Evolutionary conservation across 2,113 vertebrate genomes (phyloP).

Genomic region (Crotalus viridis): DNA sequence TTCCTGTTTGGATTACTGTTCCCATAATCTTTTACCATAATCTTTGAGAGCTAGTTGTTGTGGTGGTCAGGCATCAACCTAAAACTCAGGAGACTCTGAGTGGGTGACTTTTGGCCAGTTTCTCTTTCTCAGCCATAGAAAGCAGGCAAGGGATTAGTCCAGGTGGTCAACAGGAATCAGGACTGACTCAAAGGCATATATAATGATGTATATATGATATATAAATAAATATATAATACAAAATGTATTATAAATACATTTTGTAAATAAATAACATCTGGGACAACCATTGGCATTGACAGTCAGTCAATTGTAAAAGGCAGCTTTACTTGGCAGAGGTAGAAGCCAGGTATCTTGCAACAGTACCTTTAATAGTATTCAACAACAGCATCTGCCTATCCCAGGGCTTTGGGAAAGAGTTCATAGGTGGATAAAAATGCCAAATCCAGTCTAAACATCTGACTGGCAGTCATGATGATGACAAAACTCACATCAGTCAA

Average conservation of each 20-base stretch:
- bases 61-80: background rate
- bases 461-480: background rate
- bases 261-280: background rate
- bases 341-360: background rate
- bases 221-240: background rate
- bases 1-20: background rate
- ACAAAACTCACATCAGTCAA: background rate
- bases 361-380: background rate
- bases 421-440: background rate
- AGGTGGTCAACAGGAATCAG: background rate
- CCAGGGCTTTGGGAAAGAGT: background rate
- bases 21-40: background rate
- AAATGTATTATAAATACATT: background rate
- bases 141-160: background rate
- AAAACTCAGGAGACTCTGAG: background rate
- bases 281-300: background rate
- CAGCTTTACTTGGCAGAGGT: background rate
- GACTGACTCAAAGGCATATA: background rate
- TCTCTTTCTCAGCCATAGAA: background rate
- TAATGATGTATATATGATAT: background rate
- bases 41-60: background rate
- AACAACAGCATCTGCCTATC: background rate
- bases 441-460: background rate
- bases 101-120: background rate
- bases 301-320: background rate